These are phyloP conservation scores for Anoplolepis gracilipes DNA, from an alignment of 1,140 invertebrate genomes.

Conservation along the genomic window DNA sequence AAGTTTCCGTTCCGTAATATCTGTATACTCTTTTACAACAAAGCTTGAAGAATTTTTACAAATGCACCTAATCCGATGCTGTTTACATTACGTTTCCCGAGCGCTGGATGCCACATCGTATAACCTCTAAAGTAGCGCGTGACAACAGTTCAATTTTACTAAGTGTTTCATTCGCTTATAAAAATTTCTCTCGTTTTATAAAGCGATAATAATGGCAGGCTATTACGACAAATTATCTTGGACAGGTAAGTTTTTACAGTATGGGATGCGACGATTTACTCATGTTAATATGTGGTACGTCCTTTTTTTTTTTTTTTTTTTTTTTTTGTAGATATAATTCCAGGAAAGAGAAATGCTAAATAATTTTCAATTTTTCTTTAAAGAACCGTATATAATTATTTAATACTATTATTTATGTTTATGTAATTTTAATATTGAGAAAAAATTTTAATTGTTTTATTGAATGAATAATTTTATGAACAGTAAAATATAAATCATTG, in stretches of 20 bases:
- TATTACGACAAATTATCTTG: constrained; percentile 86
- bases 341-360: no score
- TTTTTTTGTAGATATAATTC: neutral
- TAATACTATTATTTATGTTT: no score
- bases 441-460: no score
- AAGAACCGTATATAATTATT: no score
- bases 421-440: constrained; percentile 4
- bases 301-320: no score
- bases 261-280: neutral
- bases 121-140: constrained; percentile 34
- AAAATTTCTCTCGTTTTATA: neutral
- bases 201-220: constrained; percentile 81
- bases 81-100: neutral
- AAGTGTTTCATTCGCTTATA: neutral
- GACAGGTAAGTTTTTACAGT: constrained; percentile 82
- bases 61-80: neutral
- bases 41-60: neutral
- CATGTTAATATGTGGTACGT: neutral
- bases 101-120: constrained; percentile 30
- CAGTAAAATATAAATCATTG: neutral
- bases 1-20: neutral
- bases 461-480: no score
- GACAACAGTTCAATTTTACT: constrained; percentile 3
- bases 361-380: no score
- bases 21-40: neutral